Evolutionary conservation across 2,113 vertebrate genomes (phyloP).

Genomic region (Loxodonta africana): DNA sequence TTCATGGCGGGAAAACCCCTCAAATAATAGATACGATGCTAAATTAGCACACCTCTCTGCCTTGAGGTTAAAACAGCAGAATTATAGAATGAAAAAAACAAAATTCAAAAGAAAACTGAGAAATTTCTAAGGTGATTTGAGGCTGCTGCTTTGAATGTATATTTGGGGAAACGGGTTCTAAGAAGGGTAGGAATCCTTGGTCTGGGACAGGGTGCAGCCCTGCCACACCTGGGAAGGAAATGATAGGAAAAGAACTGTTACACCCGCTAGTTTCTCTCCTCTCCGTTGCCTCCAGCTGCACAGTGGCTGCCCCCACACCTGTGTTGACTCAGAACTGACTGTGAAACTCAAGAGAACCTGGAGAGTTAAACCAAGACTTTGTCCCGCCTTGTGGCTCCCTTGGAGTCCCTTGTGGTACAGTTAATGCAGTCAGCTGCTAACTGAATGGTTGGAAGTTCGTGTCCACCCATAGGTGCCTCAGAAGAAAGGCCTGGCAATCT

Average conservation of each 20-base stretch:
- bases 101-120: background rate
- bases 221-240: background rate
- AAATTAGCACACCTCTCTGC: background rate
- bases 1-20: background rate
- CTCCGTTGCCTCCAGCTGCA: background rate
- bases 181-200: background rate
- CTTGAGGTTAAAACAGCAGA: constrained; percentile 2
- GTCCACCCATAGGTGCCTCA: background rate
- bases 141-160: background rate
- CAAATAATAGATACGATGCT: constrained; percentile 11
- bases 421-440: background rate
- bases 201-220: background rate
- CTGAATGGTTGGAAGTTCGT: background rate
- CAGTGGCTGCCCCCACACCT: background rate
- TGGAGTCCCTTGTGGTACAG: background rate
- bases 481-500: background rate
- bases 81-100: constrained; percentile 31
- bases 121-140: background rate
- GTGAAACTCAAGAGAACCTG: background rate
- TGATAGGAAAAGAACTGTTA: background rate
- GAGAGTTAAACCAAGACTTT: background rate
- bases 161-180: background rate
- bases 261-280: background rate
- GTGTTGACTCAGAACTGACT: background rate
- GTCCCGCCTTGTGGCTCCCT: too few species aligned